Evolutionary conservation across 2,888 invertebrate genomes (phyloP).

Genomic region (Germaria angustata): DNA sequence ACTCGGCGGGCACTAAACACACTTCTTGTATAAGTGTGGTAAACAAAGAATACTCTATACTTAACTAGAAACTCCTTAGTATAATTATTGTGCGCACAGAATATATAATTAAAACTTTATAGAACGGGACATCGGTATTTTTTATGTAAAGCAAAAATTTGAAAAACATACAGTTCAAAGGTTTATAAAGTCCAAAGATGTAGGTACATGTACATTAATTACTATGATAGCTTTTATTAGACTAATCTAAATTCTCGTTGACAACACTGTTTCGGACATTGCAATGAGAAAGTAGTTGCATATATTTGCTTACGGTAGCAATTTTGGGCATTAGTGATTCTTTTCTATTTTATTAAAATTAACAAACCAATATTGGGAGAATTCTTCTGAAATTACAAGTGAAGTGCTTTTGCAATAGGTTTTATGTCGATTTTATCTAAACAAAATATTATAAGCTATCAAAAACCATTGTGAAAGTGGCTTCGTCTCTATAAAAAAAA

Average conservation of each 20-base stretch:
- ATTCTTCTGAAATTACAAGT: slow-evolving; percentile 3
- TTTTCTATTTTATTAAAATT: not conserved
- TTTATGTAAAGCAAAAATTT: too few species aligned
- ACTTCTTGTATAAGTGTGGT: not conserved
- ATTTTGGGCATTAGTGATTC: not conserved
- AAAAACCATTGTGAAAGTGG: slow-evolving; percentile 78
- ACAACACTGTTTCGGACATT: slow-evolving; percentile 6
- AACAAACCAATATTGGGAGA: slow-evolving; percentile 1
- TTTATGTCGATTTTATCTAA: slow-evolving; percentile 73
- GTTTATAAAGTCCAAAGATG: too few species aligned
- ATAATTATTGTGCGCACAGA: too few species aligned
- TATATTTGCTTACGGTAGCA: not conserved
- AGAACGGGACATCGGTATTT: too few species aligned
- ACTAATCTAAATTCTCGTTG: too few species aligned
- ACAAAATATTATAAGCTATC: slow-evolving; percentile 69
- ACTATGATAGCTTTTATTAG: too few species aligned
- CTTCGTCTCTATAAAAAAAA: slow-evolving; percentile 65
- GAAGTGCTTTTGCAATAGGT: slow-evolving; percentile 78
- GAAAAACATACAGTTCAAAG: too few species aligned
- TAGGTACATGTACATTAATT: too few species aligned
- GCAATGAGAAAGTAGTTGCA: not conserved
- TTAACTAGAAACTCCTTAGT: too few species aligned
- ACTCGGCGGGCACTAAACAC: not conserved
- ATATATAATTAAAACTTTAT: too few species aligned
- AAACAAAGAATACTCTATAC: too few species aligned